Base-by-base conservation (phyloP, 2,888 invertebrate genomes). In the Ochropleura plecta region DNA sequence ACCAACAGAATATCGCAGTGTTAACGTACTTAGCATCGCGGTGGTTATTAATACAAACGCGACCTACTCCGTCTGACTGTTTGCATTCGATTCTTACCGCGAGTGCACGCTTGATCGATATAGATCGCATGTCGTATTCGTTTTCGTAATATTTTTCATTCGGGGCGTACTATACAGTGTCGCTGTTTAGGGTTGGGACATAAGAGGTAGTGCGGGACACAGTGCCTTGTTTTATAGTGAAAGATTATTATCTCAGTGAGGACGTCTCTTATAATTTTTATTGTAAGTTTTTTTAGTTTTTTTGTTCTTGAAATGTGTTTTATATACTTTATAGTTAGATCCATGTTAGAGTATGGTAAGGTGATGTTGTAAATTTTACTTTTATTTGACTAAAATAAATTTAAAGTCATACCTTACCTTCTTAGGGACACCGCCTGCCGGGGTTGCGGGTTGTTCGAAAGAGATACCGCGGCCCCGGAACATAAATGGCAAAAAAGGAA, bases 21-120 rank as follows among this genome's bases (percentile, higher is more conserved):
- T 90, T 90, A 86, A 86, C 83, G 83, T 86, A 88, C 88, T 88
- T 86, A 87, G 83, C 87, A 73, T 84, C 87, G 85, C 79, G 82
- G 81, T 82, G 81, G 91, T 94, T 95, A 94, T 95, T 94, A 93
- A 95, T 95, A 95, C 93, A 92, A 93, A 90, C 86, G 87, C 93
- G 91, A 90, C 90, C 91, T 86, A 90, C 90, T 90, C 90, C 69
- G 78, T 60, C 85, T 80, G 86, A 91, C 91, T 92, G 92, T 92
- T 90, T 91, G 90, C 90, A 93, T 90, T 92, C 88, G 87, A 89
- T 89, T 86, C 88, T 90, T 83, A 83, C 78, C 87, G 87, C 78
- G 89, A 89, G 90, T 90, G 90, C 93, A 90, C 92, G 92, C 87
- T 90, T 84, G 83, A 82, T 84, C 84, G 86, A 84, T 83, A 83